Evolutionary conservation across 1,140 invertebrate species (phyloP).

Genomic region (Drosophila murphyi): DNA sequence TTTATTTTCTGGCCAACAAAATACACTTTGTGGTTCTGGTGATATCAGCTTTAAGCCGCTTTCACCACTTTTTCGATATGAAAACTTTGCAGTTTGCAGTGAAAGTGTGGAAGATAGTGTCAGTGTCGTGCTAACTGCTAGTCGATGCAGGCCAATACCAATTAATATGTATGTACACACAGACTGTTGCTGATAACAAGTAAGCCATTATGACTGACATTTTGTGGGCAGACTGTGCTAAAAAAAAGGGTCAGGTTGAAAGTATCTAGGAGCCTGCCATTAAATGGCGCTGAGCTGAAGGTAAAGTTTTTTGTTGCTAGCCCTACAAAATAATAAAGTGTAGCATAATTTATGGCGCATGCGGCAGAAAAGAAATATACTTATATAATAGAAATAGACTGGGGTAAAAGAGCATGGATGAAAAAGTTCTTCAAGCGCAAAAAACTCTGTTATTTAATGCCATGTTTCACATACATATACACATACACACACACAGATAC

Average conservation of each 20-base stretch:
- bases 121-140: not conserved
- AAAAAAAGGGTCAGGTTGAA: constrained; percentile 45
- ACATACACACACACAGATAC: constrained; percentile 19
- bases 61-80: too few species aligned
- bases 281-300: constrained; percentile 31
- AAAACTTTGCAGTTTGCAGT: too few species aligned
- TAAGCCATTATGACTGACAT: constrained; percentile 36
- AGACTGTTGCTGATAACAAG: constrained; percentile 25
- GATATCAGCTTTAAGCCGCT: too few species aligned
- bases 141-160: constrained; percentile 11
- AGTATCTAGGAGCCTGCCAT: constrained; percentile 26
- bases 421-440: constrained; percentile 57
- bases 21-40: too few species aligned
- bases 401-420: constrained; percentile 22
- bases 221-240: not conserved
- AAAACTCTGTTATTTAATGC: constrained; percentile 70
- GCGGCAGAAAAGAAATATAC: constrained; percentile 20
- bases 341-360: constrained; percentile 69
- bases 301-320: constrained; percentile 45
- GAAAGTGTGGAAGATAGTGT: not conserved
- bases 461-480: constrained; percentile 29
- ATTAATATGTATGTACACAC: constrained; percentile 21
- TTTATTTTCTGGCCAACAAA: too few species aligned
- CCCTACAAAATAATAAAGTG: constrained; percentile 75
- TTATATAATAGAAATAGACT: constrained; percentile 26